Conservation (phyloP, 1,140 invertebrate species). For the Cyclargus thomasi region DNA sequence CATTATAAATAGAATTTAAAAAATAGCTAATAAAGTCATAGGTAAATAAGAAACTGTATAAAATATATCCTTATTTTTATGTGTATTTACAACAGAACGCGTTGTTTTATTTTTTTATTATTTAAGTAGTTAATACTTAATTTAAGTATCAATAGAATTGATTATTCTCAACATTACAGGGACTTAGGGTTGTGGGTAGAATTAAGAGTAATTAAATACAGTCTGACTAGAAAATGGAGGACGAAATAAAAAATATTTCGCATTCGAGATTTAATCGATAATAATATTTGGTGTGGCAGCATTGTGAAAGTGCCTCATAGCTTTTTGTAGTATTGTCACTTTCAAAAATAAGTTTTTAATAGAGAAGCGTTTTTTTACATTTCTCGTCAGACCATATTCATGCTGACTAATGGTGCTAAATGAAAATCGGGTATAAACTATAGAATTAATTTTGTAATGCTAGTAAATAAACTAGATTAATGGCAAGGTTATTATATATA, state of each 20-base stretch:
- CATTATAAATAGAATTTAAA: background rate
- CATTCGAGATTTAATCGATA: too few relatives aligned
- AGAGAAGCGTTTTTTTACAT: background rate
- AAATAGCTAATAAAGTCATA: background rate
- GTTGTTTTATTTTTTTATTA: too few relatives aligned
- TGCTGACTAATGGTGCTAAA: constrained; percentile 54
- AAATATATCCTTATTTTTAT: background rate
- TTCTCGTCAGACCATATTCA: constrained; percentile 15
- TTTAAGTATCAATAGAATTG: constrained; percentile 22
- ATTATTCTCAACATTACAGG: constrained; percentile 45
- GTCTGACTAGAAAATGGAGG: background rate
- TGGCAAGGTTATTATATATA: too few relatives aligned
- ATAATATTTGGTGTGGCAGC: too few relatives aligned
- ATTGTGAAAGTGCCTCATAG: background rate
- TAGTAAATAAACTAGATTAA: constrained; percentile 1
- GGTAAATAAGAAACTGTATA: too few relatives aligned
- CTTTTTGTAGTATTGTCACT: background rate
- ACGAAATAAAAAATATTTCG: too few relatives aligned
- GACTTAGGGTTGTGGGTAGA: constrained; percentile 44
- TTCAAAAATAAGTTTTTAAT: background rate
- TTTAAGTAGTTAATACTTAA: background rate
- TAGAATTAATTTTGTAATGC: constrained; percentile 2
- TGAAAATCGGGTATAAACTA: constrained; percentile 41
- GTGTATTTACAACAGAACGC: background rate
- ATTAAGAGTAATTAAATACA: constrained; percentile 14